A percentile compares a stretch with the other conserved stretches of the same genome.
These are phyloP conservation scores for Drosophila mettleri DNA, from an alignment of 2,888 invertebrate species.

Conservation along the genomic window DNA sequence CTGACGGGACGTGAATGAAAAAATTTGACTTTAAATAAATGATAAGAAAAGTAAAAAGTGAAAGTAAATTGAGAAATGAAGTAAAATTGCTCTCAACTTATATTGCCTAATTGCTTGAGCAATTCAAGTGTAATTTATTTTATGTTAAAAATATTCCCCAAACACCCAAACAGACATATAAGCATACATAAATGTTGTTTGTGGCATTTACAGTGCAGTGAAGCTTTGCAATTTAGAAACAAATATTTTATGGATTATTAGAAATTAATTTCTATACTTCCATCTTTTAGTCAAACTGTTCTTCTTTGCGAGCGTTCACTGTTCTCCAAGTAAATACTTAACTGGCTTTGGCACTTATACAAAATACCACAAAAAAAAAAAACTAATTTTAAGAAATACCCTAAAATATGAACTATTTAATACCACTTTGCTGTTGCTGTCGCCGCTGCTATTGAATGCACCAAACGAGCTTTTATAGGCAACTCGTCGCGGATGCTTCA, in stretches of 20 bases:
- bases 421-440: constrained; percentile 38
- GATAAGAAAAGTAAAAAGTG: background rate
- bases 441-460: constrained; percentile 27
- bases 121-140: background rate
- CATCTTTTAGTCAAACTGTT: background rate
- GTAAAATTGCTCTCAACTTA: background rate
- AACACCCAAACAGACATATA: constrained; percentile 11
- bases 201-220: constrained; percentile 40
- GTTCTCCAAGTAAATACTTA: constrained; percentile 38
- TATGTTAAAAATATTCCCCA: background rate
- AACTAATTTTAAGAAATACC: constrained; percentile 26
- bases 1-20: background rate
- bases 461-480: constrained; percentile 33
- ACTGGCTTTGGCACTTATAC: constrained; percentile 77
- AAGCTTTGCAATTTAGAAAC: background rate
- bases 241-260: too few species aligned
- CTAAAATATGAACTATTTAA: constrained; percentile 26
- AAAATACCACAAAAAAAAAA: constrained; percentile 27
- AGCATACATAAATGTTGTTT: constrained; percentile 73
- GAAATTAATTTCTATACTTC: too few species aligned
- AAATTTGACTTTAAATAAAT: background rate
- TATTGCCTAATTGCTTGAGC: background rate
- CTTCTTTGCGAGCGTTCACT: constrained; percentile 5
- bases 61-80: background rate
- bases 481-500: constrained; percentile 25